Evolutionary conservation across 2,888 invertebrate genomes (phyloP).

Genomic region (Chalcis sispes): DNA sequence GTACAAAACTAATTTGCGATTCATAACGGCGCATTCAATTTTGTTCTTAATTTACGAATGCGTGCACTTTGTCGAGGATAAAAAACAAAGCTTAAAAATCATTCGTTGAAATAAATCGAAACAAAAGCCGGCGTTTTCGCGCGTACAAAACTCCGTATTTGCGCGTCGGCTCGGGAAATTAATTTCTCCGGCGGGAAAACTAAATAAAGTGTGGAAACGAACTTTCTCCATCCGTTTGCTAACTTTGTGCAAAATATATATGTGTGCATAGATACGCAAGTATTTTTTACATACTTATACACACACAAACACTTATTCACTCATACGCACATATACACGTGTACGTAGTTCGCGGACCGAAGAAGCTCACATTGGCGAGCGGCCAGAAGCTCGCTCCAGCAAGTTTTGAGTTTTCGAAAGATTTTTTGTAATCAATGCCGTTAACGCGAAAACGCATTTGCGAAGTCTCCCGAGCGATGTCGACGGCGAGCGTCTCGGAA

Average conservation of each 20-base stretch:
- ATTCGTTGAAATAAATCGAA: slow-evolving; percentile 20
- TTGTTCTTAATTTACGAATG: too few species aligned
- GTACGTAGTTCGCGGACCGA: not conserved
- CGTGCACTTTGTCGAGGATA: not conserved
- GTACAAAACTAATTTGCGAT: too few species aligned
- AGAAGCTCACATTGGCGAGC: slow-evolving; percentile 11
- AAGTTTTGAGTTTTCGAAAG: slow-evolving; percentile 18
- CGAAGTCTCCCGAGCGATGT: not conserved
- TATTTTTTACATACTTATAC: too few species aligned
- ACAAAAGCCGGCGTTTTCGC: slow-evolving; percentile 26
- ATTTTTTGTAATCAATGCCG: slow-evolving; percentile 45
- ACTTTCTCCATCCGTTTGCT: slow-evolving; percentile 37
- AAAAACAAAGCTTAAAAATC: slow-evolving; percentile 19
- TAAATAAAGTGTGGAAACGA: slow-evolving; percentile 50
- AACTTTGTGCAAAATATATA: slow-evolving; percentile 48
- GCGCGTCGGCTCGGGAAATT: slow-evolving; percentile 8
- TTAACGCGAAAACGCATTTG: slow-evolving; percentile 37
- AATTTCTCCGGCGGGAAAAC: slow-evolving; percentile 46
- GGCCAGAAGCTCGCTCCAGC: slow-evolving; percentile 16
- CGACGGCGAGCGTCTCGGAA: not conserved
- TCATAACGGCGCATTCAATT: too few species aligned
- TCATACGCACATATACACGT: not conserved
- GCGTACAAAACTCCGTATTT: slow-evolving; percentile 15
- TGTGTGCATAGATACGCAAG: not conserved
- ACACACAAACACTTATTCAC: not conserved